phyloP scores from a whole-genome alignment of 1,140 invertebrate species.

The Riptortus pedestris region DNA sequence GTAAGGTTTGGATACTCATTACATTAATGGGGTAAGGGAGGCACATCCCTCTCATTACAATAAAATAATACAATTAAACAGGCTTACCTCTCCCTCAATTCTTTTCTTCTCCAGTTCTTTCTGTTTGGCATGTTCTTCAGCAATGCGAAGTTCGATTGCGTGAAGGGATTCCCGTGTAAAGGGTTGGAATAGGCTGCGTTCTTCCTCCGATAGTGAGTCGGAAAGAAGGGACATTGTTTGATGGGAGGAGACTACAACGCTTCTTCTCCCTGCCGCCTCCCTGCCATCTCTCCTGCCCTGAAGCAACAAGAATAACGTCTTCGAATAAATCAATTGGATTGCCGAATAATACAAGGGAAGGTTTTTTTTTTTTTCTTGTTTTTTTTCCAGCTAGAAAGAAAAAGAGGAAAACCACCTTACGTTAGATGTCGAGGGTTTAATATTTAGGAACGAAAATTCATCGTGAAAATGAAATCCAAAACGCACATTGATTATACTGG shows the following conservation, averaged over 20 bases:
- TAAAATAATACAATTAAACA: not conserved
- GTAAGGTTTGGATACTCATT: too few species aligned
- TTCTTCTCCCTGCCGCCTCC: conserved; percentile 3
- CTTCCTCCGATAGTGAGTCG: conserved; percentile 82
- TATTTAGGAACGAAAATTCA: too few species aligned
- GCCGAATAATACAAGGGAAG: too few species aligned
- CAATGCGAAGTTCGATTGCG: conserved; percentile 84
- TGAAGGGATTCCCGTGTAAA: conserved; percentile 93
- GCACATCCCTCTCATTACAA: not conserved
- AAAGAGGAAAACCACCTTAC: too few species aligned
- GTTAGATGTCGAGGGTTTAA: too few species aligned
- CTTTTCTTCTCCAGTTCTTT: conserved; percentile 91
- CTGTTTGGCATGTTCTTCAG: conserved; percentile 88
- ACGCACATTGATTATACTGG: too few species aligned
- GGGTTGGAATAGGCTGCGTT: conserved; percentile 89
- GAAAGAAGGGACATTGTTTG: conserved; percentile 71
- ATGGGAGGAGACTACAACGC: not conserved
- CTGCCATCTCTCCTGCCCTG: conserved; percentile 15
- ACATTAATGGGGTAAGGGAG: not conserved
- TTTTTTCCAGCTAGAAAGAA: too few species aligned
- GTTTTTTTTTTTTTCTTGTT: too few species aligned
- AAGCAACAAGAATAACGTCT: not conserved
- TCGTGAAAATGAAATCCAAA: too few species aligned
- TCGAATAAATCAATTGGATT: too few species aligned
- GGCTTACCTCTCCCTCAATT: conserved; percentile 80